Conservation (phyloP, 2,113 vertebrate genomes). For the Gobiocypris rarus region DNA sequence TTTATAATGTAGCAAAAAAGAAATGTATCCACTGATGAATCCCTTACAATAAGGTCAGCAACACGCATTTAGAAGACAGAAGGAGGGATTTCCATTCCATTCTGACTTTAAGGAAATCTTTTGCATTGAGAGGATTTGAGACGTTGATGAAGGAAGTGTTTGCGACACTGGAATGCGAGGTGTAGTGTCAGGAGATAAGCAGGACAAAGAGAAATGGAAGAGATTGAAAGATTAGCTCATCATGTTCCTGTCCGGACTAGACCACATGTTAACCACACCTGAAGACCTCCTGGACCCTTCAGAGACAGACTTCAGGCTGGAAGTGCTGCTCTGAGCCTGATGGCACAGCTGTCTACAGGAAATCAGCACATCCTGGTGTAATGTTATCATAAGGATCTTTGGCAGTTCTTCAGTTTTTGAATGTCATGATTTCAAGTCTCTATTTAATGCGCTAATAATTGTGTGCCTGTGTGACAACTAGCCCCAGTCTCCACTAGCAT, state of each 20-base stretch:
- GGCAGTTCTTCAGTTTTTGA: not conserved
- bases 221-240: constrained; percentile 33
- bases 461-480: no score
- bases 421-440: not conserved
- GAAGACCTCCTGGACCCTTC: constrained; percentile 33
- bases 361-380: constrained; percentile 50
- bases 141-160: not conserved
- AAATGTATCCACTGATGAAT: not conserved
- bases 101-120: not conserved
- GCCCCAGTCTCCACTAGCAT: no score
- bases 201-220: not conserved
- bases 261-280: not conserved
- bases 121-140: not conserved
- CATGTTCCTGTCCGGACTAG: constrained; percentile 18
- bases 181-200: constrained; percentile 5
- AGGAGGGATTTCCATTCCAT: not conserved
- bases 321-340: not conserved
- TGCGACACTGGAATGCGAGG: constrained; percentile 13
- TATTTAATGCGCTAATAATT: not conserved
- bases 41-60: not conserved
- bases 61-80: not conserved
- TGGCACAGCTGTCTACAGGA: constrained; percentile 42
- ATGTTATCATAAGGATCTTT: constrained; percentile 27
- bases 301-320: not conserved
- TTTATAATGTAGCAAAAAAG: no score